A percentile compares a stretch with the other conserved stretches of the same genome.
These are phyloP conservation scores for Lycorma delicatula DNA, from an alignment of 1,140 invertebrate species.

Conservation along the genomic window DNA sequence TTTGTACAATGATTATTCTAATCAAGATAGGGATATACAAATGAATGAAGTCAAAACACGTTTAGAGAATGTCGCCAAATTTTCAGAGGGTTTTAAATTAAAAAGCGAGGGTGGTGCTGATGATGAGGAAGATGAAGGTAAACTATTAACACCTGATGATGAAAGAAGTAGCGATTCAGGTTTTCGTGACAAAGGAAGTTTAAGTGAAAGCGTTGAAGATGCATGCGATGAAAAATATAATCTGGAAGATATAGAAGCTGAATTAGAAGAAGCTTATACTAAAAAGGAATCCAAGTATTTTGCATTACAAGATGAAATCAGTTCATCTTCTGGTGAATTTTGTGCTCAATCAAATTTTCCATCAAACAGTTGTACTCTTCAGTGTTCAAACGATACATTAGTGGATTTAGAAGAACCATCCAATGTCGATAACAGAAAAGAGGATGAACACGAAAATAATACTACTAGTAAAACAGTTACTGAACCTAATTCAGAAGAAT, in stretches of 20 bases:
- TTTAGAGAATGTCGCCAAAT: slow-evolving; percentile 26
- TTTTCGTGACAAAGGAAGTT: slow-evolving; percentile 42
- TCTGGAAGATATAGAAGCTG: slow-evolving; percentile 34
- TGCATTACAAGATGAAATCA: slow-evolving; percentile 1
- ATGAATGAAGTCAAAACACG: slow-evolving; percentile 27
- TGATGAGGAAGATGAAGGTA: slow-evolving; percentile 41
- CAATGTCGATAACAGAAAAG: too few species aligned
- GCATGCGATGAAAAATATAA: slow-evolving; percentile 44
- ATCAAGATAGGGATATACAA: slow-evolving; percentile 19
- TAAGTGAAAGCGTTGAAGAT: slow-evolving; percentile 34
- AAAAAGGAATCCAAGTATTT: slow-evolving; percentile 4
- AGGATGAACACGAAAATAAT: too few species aligned
- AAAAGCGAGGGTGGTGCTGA: slow-evolving; percentile 19
- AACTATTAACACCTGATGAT: slow-evolving; percentile 44
- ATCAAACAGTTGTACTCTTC: neutral
- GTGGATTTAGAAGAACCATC: too few species aligned
- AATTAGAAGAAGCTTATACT: slow-evolving; percentile 27
- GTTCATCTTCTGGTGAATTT: neutral
- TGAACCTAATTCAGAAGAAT: slow-evolving; percentile 6
- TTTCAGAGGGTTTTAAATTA: slow-evolving; percentile 13
- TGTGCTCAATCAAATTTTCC: neutral
- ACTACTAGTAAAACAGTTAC: neutral
- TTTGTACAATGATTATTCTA: neutral
- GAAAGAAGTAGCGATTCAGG: slow-evolving; percentile 46
- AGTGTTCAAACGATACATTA: too few species aligned